These are phyloP conservation scores for Teleiodes luculella DNA, from an alignment of 2,888 invertebrate genomes.

Conservation along the genomic window DNA sequence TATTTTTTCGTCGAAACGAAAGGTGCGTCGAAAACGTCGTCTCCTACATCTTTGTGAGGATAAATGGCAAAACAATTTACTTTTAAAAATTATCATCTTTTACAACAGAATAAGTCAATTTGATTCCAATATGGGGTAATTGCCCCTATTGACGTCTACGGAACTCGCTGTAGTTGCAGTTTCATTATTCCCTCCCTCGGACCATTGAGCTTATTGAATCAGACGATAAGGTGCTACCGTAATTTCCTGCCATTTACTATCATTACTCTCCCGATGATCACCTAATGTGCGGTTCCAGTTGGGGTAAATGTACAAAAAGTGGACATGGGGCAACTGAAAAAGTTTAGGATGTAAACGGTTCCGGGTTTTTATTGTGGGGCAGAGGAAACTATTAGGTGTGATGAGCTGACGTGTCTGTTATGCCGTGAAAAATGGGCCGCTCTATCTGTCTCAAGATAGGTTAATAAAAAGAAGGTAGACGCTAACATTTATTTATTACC, in stretches of 20 bases:
- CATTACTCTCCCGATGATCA: slow-evolving; percentile 67
- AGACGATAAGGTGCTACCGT: slow-evolving; percentile 72
- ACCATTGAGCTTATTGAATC: slow-evolving; percentile 72
- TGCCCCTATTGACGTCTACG: slow-evolving; percentile 56
- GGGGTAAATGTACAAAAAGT: slow-evolving; percentile 42
- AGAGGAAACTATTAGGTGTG: slow-evolving; percentile 16
- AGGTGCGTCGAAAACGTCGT: not conserved
- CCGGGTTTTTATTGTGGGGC: slow-evolving; percentile 35
- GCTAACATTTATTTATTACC: too few relatives aligned
- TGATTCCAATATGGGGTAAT: slow-evolving; percentile 42
- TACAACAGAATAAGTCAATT: not conserved
- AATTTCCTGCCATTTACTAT: slow-evolving; percentile 74
- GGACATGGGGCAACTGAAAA: slow-evolving; percentile 36
- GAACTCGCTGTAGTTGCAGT: slow-evolving; percentile 62
- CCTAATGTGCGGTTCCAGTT: slow-evolving; percentile 38
- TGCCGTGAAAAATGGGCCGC: too few relatives aligned
- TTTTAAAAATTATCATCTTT: not conserved
- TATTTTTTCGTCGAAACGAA: not conserved
- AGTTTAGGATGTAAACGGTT: slow-evolving; percentile 41
- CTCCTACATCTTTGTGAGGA: too few relatives aligned
- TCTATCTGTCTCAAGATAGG: too few relatives aligned
- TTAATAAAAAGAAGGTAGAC: too few relatives aligned
- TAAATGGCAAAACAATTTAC: not conserved
- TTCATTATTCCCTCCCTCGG: slow-evolving; percentile 68
- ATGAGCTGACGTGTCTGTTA: not conserved